Percentiles rank a stretch among this genome's conserved stretches.
phyloP scores from a whole-genome alignment of 2,888 invertebrate genomes.

The Limnephilus auricula region DNA sequence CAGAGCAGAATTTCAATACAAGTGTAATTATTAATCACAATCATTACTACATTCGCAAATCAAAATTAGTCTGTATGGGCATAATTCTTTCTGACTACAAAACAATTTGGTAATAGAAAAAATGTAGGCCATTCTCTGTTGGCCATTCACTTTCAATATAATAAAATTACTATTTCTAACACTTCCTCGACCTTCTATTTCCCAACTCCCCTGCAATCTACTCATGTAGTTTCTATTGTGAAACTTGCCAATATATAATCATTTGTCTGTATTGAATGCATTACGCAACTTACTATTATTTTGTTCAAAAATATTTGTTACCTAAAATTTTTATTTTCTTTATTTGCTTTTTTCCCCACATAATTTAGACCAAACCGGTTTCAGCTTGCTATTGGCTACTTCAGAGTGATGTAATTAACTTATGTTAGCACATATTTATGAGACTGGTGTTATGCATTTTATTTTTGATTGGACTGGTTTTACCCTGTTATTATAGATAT shows the following conservation, averaged over 20 bases:
- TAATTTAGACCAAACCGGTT: not conserved
- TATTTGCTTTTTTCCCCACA: not conserved
- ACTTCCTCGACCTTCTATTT: not conserved
- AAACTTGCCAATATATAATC: not conserved
- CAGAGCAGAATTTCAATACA: not conserved
- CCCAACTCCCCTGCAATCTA: not conserved
- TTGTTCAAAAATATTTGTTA: not conserved
- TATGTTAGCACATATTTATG: not conserved
- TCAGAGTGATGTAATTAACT: not conserved
- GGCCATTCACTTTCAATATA: constrained; percentile 2
- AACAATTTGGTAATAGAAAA: not conserved
- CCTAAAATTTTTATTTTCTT: not conserved
- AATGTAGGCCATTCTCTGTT: not conserved
- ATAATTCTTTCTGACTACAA: not conserved
- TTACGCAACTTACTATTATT: not conserved
- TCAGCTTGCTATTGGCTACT: not conserved
- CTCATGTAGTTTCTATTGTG: not conserved
- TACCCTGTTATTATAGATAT: too few species aligned
- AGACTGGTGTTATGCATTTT: too few species aligned
- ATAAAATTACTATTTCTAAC: not conserved
- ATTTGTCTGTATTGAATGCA: not conserved
- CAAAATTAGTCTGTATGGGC: not conserved
- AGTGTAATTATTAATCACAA: not conserved
- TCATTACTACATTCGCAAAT: not conserved
- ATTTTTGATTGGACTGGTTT: too few species aligned